These are phyloP conservation scores for Sylvicola fuscatus DNA, from an alignment of 2,888 invertebrate species.

Conservation along the genomic window DNA sequence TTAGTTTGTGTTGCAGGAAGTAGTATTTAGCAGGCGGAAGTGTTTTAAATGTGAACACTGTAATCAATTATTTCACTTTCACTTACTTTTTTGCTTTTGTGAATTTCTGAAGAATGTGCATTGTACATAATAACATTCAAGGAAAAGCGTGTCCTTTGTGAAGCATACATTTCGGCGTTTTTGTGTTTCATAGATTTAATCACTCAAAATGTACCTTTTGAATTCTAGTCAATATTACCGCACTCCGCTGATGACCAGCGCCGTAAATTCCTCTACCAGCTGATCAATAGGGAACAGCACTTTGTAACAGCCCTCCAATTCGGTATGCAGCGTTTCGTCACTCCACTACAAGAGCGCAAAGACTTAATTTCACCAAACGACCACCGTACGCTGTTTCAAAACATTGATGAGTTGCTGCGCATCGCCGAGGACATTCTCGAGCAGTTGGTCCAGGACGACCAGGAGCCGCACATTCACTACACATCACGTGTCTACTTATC, in stretches of 20 bases:
- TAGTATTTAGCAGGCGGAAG: too few species aligned
- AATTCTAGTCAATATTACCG: slow-evolving; percentile 23
- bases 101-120: too few species aligned
- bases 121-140: too few species aligned
- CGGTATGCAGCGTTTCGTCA: slow-evolving; percentile 56
- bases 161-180: too few species aligned
- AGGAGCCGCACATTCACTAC: slow-evolving; percentile 44
- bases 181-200: too few species aligned
- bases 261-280: slow-evolving; percentile 50
- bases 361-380: slow-evolving; percentile 58
- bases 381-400: slow-evolving; percentile 64
- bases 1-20: too few species aligned
- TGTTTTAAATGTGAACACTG: too few species aligned
- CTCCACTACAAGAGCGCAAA: slow-evolving; percentile 49
- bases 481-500: slow-evolving; percentile 49
- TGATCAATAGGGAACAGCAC: slow-evolving; percentile 57
- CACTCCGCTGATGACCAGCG: slow-evolving; percentile 31
- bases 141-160: too few species aligned
- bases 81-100: too few species aligned
- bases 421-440: slow-evolving; percentile 67
- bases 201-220: too few species aligned
- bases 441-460: slow-evolving; percentile 49
- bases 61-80: too few species aligned
- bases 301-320: slow-evolving; percentile 59
- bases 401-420: slow-evolving; percentile 56